Evolutionary conservation across 2,113 vertebrate species (phyloP).

Genomic region (Carettochelys insculpta): DNA sequence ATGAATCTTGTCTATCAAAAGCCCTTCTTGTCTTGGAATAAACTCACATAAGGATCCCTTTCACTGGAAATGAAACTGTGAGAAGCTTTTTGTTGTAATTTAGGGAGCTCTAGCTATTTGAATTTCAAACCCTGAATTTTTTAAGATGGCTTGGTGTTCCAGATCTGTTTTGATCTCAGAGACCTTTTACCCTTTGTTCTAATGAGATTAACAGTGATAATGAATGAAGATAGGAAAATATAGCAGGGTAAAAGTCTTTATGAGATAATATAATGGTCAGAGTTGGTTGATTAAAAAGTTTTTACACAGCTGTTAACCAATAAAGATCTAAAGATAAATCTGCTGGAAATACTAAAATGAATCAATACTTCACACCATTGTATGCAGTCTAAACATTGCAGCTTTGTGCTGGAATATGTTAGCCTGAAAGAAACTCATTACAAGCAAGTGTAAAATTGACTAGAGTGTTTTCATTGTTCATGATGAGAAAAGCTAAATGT

Average conservation of each 20-base stretch:
- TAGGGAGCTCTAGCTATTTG: background rate
- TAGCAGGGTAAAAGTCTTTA: fast-evolving
- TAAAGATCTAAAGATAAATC: background rate
- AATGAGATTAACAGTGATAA: fast-evolving
- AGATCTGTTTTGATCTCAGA: fast-evolving
- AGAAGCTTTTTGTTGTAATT: background rate
- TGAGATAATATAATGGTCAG: background rate
- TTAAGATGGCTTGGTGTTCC: fast-evolving
- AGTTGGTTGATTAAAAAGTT: background rate
- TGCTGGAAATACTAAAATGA: background rate
- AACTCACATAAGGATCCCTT: background rate
- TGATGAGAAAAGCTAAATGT: background rate
- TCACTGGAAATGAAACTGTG: background rate
- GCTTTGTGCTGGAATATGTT: background rate
- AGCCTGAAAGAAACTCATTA: background rate
- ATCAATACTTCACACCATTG: background rate
- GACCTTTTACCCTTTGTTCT: background rate
- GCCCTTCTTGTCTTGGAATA: background rate
- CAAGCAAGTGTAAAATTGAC: background rate
- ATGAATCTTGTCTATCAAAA: background rate
- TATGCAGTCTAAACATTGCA: background rate
- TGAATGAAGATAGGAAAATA: background rate
- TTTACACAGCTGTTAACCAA: background rate
- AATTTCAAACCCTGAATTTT: background rate
- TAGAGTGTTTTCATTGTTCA: background rate